Evolutionary conservation across 2,113 vertebrate species (phyloP).

Genomic region (Zapus hudsonius): DNA sequence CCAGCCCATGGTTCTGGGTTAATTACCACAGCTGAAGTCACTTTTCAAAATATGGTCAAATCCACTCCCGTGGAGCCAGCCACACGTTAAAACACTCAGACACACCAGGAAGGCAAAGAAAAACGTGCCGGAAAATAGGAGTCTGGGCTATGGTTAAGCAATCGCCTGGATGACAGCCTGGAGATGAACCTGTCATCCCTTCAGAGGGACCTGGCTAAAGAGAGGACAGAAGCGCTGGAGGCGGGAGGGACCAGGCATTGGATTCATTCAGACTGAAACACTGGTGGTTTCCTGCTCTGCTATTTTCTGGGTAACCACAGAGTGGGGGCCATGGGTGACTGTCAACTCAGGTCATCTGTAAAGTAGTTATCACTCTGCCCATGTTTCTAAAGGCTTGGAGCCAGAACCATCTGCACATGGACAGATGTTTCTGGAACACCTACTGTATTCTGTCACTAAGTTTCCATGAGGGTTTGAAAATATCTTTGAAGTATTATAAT

Average conservation of each 20-base stretch:
- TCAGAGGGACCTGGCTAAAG: neutral
- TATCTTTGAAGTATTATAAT: neutral
- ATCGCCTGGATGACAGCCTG: conserved; percentile 21
- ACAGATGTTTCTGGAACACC: neutral
- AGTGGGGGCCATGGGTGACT: neutral
- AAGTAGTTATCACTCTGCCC: neutral
- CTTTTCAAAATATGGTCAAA: conserved; percentile 64
- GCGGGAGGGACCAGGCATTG: neutral
- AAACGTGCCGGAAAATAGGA: neutral
- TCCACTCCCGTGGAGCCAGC: conserved; percentile 36
- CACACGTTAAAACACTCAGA: conserved; percentile 54
- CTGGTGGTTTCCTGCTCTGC: conserved; percentile 22
- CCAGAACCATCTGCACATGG: neutral
- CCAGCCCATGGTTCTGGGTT: conserved; percentile 15
- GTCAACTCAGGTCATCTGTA: neutral
- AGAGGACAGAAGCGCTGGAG: neutral
- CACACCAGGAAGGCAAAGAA: conserved; percentile 59
- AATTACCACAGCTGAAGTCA: conserved; percentile 48
- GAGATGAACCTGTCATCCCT: neutral
- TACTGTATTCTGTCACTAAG: neutral
- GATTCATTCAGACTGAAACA: conserved; percentile 47
- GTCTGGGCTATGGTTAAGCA: conserved; percentile 41
- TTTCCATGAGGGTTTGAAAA: neutral
- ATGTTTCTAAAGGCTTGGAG: neutral
- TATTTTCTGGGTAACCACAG: neutral